Conservation (phyloP, 2,113 vertebrate species). For the Phyllostomus hastatus region DNA sequence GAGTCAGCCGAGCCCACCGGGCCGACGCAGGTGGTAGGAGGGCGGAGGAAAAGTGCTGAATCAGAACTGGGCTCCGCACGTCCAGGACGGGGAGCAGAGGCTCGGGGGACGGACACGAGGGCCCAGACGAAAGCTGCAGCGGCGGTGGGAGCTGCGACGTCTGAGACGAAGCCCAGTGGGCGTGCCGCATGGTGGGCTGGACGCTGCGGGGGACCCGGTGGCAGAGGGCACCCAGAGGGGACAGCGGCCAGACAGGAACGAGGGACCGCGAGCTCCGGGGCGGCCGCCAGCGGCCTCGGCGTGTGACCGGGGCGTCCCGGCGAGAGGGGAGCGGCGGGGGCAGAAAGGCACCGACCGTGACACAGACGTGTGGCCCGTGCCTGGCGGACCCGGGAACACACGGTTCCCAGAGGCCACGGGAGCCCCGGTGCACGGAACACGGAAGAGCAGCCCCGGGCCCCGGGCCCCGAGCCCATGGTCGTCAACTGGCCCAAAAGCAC, state of each 20-base stretch:
- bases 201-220: fast-evolving
- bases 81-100: neutral
- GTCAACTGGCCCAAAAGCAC: neutral
- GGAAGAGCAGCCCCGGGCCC: neutral
- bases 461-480: fast-evolving
- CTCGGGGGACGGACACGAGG: neutral
- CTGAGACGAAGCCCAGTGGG: neutral
- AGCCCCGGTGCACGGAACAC: no score
- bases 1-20: no score
- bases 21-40: neutral
- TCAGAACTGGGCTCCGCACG: neutral
- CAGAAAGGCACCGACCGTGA: neutral
- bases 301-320: neutral
- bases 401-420: neutral
- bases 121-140: neutral
- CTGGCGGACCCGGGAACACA: neutral
- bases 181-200: neutral
- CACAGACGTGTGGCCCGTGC: no score
- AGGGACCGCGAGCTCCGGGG: neutral
- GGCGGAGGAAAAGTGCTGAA: neutral
- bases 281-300: no score
- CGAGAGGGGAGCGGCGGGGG: no score
- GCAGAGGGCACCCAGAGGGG: neutral
- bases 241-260: neutral
- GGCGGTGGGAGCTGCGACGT: neutral